Conservation (phyloP, 2,888 invertebrate genomes). For the Nemurella pictetii region DNA sequence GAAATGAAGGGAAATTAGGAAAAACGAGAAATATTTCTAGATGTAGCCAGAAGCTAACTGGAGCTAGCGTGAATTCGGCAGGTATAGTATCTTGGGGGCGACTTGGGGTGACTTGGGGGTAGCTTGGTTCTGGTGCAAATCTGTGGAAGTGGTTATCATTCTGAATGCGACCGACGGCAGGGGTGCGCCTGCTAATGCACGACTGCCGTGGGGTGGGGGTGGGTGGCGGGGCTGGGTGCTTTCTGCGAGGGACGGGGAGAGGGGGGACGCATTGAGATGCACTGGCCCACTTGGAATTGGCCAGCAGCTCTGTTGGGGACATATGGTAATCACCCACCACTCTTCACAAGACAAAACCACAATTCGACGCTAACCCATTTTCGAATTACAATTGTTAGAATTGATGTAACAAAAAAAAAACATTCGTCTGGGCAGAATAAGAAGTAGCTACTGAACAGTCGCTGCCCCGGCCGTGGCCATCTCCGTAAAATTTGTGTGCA, state of each 20-base stretch:
- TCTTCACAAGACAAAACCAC: conserved; percentile 34
- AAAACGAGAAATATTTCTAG: no score
- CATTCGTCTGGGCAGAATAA: conserved; percentile 17
- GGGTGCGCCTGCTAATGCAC: neutral
- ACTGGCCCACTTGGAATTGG: neutral
- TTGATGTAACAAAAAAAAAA: conserved; percentile 26
- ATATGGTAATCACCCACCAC: conserved; percentile 35
- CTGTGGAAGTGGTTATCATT: neutral
- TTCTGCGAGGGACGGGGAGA: neutral
- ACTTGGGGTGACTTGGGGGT: no score
- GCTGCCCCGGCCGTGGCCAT: no score
- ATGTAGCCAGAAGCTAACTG: no score
- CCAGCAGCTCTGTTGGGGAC: conserved; percentile 31
- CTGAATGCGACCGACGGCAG: neutral
- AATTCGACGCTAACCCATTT: conserved; percentile 27
- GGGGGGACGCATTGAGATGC: conserved; percentile 25
- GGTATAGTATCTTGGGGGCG: no score
- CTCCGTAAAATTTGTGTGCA: no score
- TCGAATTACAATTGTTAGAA: conserved; percentile 29
- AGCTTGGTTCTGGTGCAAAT: no score
- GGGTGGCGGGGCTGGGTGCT: conserved; percentile 2
- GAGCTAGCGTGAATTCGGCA: no score
- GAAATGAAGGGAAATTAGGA: no score
- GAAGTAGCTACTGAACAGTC: no score
- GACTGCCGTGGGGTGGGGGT: neutral